Evolutionary conservation across 2,888 invertebrate genomes (phyloP), one percentile per base, ranked within the genome.

Genomic region (Chrysodeixis includens): DNA sequence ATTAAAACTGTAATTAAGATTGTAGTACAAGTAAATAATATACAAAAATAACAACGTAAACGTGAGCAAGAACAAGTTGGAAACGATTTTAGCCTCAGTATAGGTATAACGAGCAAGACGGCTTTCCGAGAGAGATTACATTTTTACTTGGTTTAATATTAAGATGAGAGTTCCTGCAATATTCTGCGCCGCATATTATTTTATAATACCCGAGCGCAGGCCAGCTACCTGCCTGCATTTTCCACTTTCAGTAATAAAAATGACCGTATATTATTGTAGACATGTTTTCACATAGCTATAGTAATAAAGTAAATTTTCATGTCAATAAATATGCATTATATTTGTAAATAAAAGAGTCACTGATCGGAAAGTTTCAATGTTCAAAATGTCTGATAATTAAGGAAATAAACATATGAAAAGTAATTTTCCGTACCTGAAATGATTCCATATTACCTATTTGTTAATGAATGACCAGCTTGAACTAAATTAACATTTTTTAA

Each of bases 61-160:
- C 58, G 51, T 49, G 40, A 30, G 60, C 54, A 66, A 69, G 51
- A 64, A 72, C 72, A 69, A 75, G 62, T 78, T 62, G 8, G 16
- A 56, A 69, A 63, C 51, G 62, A 69, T 30, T 30, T 58, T 55
- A 55, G 62, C 12, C 51, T 55, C 18, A 32, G 60, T 60, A 52
- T 22, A 59, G 20, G 54, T 49, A 49, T 20, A 49, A 20, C 46
- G 63, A 56, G 54, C 46, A 52, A 58, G 53, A 56, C 52, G 56
- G 56, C 62, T 55, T 62, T 46, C 62, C 57, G 54, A 59, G 62
- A 77, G 60, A 71, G 66, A 77, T 74, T 77, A 69, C 40, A 74
- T 69, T 76, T 76, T 77, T 77, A 74, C 68, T 74, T 70, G 58
- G 56, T 66, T 74, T 70, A 66, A 76, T 70, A 70, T 63, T 52